Base-by-base conservation (phyloP, 92 coral and sea anemone genomes). In the Bergia puertoricense region DNA sequence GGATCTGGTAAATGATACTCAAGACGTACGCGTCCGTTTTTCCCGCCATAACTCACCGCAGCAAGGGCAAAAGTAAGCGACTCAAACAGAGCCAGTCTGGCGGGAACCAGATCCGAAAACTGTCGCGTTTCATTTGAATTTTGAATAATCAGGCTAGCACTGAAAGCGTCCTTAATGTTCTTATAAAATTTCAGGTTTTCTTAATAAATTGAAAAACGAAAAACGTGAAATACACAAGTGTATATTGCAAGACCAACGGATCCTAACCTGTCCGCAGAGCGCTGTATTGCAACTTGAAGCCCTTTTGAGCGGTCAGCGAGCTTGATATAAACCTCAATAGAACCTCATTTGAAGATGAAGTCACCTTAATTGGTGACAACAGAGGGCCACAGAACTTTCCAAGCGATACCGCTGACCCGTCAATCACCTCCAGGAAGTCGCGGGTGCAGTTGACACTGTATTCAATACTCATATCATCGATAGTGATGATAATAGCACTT, bases 341-440 rank as follows among this genome's bases (percentile, higher is more conserved):
- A 79, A 92, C 88, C 81, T 82, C 74, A 76, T 92, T 89, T 54
- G 92, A 86, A 38, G 92, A 80, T n/a, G 93, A 74, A 36, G 62
- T 82, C 89, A 92, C 92, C 87, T 92, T 80, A 77, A 56, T 79
- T 18, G 56, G 46, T 1, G 90, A n/a, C 37, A 79, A 40, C 77
- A 86, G 59, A 1, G 88, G 81, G 42, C 92, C 90, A 72, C 94
- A 92, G 82, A 85, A 86, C 77, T 85, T 92, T 36, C 92, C 94
- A 40, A 92, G 94, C 39, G 94, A 89, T 42, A 76, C 85, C 16
- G 94, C 90, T 75, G 87, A 86, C 48, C 80, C 83, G 78, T 92
- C 94, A 39, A 62, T 85, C 81, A 92, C 82, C 46, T 92, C 94
- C 37, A 92, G 10, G 43, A 79, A 92, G 40, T 92, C 94, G 23